A percentile compares a stretch with the other conserved stretches of the same genome.
These are phyloP conservation scores for Lophius americanus DNA, from an alignment of 2,797 vertebrate genomes.

Conservation along the genomic window DNA sequence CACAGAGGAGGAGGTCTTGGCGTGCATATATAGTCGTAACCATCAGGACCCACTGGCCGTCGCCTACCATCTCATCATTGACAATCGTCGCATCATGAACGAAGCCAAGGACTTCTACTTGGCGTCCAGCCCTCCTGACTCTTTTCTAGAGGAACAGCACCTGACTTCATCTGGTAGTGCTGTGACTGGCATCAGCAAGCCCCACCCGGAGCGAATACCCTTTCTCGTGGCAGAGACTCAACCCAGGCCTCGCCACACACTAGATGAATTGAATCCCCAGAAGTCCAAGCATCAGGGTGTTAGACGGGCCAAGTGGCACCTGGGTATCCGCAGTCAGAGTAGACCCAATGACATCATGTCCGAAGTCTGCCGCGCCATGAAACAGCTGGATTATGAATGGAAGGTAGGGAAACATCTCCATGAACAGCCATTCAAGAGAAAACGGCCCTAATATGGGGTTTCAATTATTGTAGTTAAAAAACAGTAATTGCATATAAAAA, in stretches of 20 bases:
- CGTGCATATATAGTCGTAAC: conserved; percentile 93
- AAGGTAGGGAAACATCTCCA: conserved; percentile 84
- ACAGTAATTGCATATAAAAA: not conserved
- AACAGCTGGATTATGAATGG: conserved; percentile 98
- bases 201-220: conserved; percentile 94
- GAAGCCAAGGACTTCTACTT: conserved; percentile 99
- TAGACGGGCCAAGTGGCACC: conserved; percentile 96
- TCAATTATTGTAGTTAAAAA: not conserved
- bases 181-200: conserved; percentile 72
- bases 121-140: conserved; percentile 95
- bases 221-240: conserved; percentile 90
- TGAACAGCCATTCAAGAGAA: not conserved
- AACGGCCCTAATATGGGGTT: not conserved
- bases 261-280: conserved; percentile 97
- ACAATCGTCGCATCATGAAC: conserved; percentile 98
- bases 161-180: conserved; percentile 70
- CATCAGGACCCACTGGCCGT: conserved; percentile 96
- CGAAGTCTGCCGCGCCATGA: conserved; percentile 98
- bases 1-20: conserved; percentile 94
- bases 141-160: conserved; percentile 94
- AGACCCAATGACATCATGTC: conserved; percentile 98
- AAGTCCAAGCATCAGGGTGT: conserved; percentile 98
- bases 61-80: conserved; percentile 98
- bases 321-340: conserved; percentile 97
- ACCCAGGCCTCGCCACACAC: conserved; percentile 91